Conservation (phyloP, 2,797 vertebrate species). For the Crypturellus tataupa region DNA sequence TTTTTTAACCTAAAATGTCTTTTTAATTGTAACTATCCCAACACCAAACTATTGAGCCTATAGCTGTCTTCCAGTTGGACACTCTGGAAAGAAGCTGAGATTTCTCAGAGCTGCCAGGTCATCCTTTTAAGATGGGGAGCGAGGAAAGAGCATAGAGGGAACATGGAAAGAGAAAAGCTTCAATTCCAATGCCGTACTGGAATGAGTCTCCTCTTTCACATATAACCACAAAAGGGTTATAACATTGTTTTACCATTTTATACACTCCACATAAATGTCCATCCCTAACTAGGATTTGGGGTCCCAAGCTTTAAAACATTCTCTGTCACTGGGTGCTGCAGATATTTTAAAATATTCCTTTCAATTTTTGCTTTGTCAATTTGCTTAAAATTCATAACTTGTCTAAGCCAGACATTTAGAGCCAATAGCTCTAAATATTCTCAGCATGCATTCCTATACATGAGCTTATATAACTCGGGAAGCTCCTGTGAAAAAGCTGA, state of each 20-base stretch:
- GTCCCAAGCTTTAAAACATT: not conserved
- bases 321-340: not conserved
- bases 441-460: not conserved
- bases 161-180: no score
- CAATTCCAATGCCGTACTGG: not conserved
- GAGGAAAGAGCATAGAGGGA: no score
- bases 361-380: not conserved
- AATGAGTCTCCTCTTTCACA: not conserved
- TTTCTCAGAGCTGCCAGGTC: accelerated
- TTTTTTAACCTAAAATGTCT: not conserved
- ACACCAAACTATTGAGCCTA: not conserved
- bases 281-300: not conserved
- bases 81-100: not conserved
- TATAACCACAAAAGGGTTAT: not conserved
- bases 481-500: not conserved
- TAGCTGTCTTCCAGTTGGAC: not conserved
- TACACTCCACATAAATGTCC: not conserved
- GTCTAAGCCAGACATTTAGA: not conserved
- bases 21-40: not conserved
- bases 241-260: not conserved
- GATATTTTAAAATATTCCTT: not conserved
- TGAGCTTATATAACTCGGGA: not conserved
- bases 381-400: not conserved
- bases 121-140: not conserved
- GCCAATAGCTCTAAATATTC: conserved; percentile 22